These are phyloP conservation scores for Phaethon lepturus DNA, from an alignment of 2,113 vertebrate genomes.

Conservation along the genomic window DNA sequence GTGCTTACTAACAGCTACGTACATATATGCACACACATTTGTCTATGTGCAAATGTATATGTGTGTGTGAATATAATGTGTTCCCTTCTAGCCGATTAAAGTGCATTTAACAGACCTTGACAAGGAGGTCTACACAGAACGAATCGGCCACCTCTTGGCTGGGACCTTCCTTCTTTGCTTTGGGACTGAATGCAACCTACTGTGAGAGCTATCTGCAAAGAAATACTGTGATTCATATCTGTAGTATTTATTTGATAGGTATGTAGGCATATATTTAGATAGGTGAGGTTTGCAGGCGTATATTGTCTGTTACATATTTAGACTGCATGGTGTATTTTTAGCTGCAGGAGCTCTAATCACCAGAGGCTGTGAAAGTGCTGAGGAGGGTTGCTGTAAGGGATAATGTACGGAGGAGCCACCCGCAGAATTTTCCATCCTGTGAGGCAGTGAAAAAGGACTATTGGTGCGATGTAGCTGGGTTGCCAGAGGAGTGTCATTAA, in stretches of 20 bases:
- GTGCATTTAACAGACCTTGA: not conserved
- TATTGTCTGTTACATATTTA: not conserved
- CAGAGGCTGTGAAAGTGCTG: not conserved
- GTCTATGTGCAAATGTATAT: not conserved
- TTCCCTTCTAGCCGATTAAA: not conserved
- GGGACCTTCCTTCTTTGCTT: not conserved
- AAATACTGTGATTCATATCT: not conserved
- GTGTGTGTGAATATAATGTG: not conserved
- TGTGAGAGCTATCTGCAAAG: not conserved
- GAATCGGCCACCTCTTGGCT: not conserved
- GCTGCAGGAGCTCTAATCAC: not conserved
- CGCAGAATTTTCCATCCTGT: not conserved
- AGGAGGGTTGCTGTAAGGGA: not conserved
- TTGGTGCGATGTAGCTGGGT: not conserved
- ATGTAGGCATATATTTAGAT: not conserved
- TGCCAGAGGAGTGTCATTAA: not conserved
- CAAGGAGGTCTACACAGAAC: not conserved
- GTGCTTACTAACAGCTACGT: not conserved
- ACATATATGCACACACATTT: not conserved
- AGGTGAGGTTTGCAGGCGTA: not conserved
- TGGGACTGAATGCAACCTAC: not conserved
- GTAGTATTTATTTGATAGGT: not conserved
- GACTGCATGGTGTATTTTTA: constrained; percentile 10
- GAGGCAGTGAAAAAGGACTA: not conserved
- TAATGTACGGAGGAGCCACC: not conserved